Conservation (phyloP, 2,797 vertebrate species). For the Lycodopsis pacificus region DNA sequence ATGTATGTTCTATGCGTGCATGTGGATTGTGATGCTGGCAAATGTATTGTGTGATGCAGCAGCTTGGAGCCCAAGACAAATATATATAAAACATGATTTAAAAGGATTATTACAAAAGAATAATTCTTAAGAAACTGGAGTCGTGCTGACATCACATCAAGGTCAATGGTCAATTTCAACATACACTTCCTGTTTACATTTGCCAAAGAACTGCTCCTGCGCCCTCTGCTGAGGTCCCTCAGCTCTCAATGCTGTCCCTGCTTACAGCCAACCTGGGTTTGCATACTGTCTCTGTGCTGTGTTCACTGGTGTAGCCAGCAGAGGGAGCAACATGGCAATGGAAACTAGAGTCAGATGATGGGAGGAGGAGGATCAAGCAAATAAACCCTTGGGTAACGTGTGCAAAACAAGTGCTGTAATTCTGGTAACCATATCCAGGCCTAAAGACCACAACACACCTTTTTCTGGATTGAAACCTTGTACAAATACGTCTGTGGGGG, state of each 20-base stretch:
- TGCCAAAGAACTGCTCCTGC: conserved; percentile 24
- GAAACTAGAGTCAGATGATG: conserved; percentile 77
- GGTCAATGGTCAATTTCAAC: conserved; percentile 27
- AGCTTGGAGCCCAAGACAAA: too few species aligned
- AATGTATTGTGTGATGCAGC: too few species aligned
- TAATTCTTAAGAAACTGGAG: background rate
- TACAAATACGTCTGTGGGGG: conserved; percentile 29
- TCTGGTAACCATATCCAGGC: conserved; percentile 69
- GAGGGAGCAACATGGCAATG: conserved; percentile 76
- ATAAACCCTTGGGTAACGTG: conserved; percentile 75
- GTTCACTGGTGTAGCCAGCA: conserved; percentile 59
- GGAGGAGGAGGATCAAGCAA: conserved; percentile 71
- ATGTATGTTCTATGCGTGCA: too few species aligned
- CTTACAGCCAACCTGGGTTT: background rate
- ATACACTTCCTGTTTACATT: conserved; percentile 71
- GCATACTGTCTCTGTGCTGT: background rate
- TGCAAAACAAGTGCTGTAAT: conserved; percentile 79
- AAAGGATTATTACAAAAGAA: background rate
- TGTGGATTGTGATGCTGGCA: too few species aligned
- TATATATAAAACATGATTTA: background rate
- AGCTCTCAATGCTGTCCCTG: background rate
- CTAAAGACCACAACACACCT: conserved; percentile 55
- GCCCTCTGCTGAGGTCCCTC: conserved; percentile 62
- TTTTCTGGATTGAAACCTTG: conserved; percentile 57
- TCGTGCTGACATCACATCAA: conserved; percentile 25